phyloP scores from a whole-genome alignment of 2,888 invertebrate species.

The Temnothorax rugatulus region DNA sequence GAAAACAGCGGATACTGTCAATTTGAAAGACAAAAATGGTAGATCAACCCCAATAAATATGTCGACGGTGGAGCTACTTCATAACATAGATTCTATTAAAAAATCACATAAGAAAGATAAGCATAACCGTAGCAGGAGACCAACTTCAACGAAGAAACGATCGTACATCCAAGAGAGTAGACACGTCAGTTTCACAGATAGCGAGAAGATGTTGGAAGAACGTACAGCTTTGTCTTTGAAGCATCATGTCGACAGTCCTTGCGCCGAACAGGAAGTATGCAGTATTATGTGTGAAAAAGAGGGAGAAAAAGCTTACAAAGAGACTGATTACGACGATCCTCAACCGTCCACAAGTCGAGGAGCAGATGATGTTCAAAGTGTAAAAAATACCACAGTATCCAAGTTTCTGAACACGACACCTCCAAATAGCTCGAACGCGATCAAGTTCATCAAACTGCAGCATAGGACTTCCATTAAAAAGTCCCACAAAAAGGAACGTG shows the following conservation, averaged over 20 bases:
- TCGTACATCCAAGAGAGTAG: not conserved
- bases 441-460: slow-evolving; percentile 73
- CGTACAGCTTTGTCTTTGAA: not conserved
- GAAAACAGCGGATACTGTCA: not conserved
- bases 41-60: slow-evolving; percentile 78
- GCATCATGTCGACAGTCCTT: not conserved
- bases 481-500: slow-evolving; percentile 79
- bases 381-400: not conserved
- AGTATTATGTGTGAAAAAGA: not conserved
- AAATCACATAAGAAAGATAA: slow-evolving; percentile 83
- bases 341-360: slow-evolving; percentile 68
- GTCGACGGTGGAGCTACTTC: slow-evolving; percentile 75
- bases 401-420: slow-evolving; percentile 73
- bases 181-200: not conserved
- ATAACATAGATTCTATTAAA: slow-evolving; percentile 80
- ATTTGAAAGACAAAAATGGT: slow-evolving; percentile 62
- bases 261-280: not conserved
- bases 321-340: not conserved
- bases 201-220: not conserved
- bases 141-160: slow-evolving; percentile 23
- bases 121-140: slow-evolving; percentile 62
- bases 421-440: slow-evolving; percentile 77
- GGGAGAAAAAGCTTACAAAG: not conserved
- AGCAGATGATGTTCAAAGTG: slow-evolving; percentile 15
- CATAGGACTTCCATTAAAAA: slow-evolving; percentile 82